These are phyloP conservation scores for Pipistrellus nathusii DNA, from an alignment of 2,797 vertebrate species.

Conservation along the genomic window DNA sequence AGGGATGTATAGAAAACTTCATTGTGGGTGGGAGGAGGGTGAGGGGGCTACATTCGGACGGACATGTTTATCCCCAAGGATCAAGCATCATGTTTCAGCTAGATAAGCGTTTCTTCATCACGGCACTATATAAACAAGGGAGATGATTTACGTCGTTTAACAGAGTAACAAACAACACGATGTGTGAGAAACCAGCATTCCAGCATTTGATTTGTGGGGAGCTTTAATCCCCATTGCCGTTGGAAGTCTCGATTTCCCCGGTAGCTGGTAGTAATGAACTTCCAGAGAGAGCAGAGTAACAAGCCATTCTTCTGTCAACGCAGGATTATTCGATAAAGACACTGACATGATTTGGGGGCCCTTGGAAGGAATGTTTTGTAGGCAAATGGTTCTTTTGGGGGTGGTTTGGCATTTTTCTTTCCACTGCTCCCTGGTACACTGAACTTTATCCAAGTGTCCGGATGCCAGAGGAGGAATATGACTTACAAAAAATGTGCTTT, in stretches of 20 bases:
- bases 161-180: background rate
- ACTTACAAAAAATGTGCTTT: constrained; percentile 49
- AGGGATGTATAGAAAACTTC: constrained; percentile 25
- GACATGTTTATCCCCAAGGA: background rate
- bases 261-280: constrained; percentile 41
- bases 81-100: background rate
- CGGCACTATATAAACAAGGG: background rate
- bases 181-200: background rate
- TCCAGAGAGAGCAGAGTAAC: constrained; percentile 20
- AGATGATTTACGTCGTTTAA: constrained; percentile 23
- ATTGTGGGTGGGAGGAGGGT: background rate
- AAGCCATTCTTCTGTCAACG: constrained; percentile 48
- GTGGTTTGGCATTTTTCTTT: constrained; percentile 47
- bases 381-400: constrained; percentile 33
- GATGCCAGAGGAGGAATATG: constrained; percentile 50
- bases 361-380: constrained; percentile 60
- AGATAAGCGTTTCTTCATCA: background rate
- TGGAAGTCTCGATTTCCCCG: constrained; percentile 48
- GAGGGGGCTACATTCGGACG: background rate
- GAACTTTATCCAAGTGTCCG: background rate
- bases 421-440: background rate
- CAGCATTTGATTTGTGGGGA: background rate
- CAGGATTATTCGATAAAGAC: background rate
- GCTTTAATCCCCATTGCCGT: background rate
- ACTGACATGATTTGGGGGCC: constrained; percentile 27